These are phyloP conservation scores for Tragulus kanchil DNA, from an alignment of 2,113 vertebrate species.

Conservation along the genomic window DNA sequence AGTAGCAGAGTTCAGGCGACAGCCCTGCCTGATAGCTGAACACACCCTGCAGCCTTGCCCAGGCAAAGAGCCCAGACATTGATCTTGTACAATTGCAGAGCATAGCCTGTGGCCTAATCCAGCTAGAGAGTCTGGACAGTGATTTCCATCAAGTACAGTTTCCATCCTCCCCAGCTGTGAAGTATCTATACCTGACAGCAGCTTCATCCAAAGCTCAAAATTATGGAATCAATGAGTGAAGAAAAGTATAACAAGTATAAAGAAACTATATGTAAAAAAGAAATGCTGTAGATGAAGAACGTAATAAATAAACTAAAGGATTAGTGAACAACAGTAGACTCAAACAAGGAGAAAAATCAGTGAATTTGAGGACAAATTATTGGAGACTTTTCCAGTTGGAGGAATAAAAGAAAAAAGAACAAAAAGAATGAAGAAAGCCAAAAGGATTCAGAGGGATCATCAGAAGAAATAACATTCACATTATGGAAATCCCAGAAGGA, in stretches of 20 bases:
- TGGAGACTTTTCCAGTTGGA: not conserved
- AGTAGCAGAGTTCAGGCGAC: not conserved
- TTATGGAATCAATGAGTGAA: not conserved
- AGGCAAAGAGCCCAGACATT: rapidly evolving
- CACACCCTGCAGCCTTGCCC: not conserved
- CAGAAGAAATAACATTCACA: not conserved
- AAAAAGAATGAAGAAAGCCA: not conserved
- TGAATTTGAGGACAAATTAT: not conserved
- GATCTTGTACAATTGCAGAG: not conserved
- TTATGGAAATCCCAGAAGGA: not conserved
- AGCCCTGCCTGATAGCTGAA: not conserved
- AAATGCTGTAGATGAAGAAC: not conserved
- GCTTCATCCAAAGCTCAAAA: not conserved
- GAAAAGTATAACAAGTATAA: not conserved
- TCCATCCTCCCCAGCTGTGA: not conserved
- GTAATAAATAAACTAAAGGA: not conserved
- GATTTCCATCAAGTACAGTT: too few relatives aligned
- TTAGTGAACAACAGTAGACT: not conserved
- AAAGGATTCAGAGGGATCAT: not conserved
- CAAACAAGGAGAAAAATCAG: not conserved
- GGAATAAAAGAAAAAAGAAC: not conserved
- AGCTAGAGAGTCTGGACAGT: not conserved
- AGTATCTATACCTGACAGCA: not conserved
- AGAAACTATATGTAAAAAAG: not conserved
- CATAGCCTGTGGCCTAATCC: not conserved